Base-by-base conservation (phyloP, 2,888 invertebrate genomes). In the Pristionchus maxplancki region DNA sequence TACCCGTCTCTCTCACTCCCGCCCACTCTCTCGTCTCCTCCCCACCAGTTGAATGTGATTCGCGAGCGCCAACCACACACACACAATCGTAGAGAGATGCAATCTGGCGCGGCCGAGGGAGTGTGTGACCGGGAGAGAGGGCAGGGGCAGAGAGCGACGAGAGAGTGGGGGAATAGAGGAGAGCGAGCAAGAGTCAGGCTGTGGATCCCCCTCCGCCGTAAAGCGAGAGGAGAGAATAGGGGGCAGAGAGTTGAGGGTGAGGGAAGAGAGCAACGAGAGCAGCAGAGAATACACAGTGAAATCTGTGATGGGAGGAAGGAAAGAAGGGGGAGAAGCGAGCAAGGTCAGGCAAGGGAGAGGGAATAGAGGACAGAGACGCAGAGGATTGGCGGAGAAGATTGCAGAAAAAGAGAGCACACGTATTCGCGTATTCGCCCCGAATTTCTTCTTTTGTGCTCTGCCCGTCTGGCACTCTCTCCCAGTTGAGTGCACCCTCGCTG, bases 341-440 rank as follows among this genome's bases (percentile, higher is more conserved):
- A 82, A 50, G 50, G 85, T 64, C 48, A 85, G 28, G n/a, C n/a
- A 85, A 8, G 24, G 34, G 64, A 85, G 85, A 64, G n/a, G 37
- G 44, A 34, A 53, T 20, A 83, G 82, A 48, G 50, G 82, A 5
- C n/a, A 44, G 82, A 53, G 50, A 53, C 31, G 82, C 82, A 83
- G 82, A 83, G 81, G 82, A 82, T 44, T 44, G 44, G 44, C 6
- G 44, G 20, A 64, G 64, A 28, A 44, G 40, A 74, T 44, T 64
- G 40, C 9, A 20, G 74, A 83, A 83, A 53, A 83, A 53, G 50
- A 53, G 82, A 83, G 53, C 28, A 81, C 37, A n/a, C n/a, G n/a
- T n/a, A 81, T 81, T 50, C 81, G 81, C 81, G 81, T 48, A 83
- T 83, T 67, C 78, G 78, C 48, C 48, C 78, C 78, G 44, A n/a